Percentiles rank a stretch among this genome's conserved stretches.
phyloP scores from a whole-genome alignment of 2,888 invertebrate genomes.

The Hemistola chrysoprasaria region DNA sequence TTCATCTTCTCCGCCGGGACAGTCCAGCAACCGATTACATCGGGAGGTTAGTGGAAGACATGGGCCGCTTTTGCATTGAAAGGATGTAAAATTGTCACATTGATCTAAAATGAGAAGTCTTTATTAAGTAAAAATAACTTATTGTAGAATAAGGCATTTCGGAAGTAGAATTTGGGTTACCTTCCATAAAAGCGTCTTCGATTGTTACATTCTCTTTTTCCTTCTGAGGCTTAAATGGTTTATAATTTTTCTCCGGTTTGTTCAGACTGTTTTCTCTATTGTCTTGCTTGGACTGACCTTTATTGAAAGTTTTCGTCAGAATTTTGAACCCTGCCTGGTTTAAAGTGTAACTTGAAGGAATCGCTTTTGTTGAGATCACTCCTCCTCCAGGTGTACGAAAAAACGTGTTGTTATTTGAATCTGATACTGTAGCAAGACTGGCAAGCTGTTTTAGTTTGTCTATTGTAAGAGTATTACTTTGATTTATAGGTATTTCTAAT shows the following conservation, averaged over 20 bases:
- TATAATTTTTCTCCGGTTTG: slow-evolving; percentile 61
- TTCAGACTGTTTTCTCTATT: slow-evolving; percentile 55
- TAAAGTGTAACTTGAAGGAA: slow-evolving; percentile 82
- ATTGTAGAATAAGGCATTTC: too few relatives aligned
- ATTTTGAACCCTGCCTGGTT: slow-evolving; percentile 86
- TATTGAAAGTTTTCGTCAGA: slow-evolving; percentile 85
- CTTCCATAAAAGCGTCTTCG: slow-evolving; percentile 41
- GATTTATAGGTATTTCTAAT: slow-evolving; percentile 70
- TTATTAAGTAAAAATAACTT: too few relatives aligned
- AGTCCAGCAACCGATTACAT: slow-evolving; percentile 88
- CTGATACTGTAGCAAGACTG: slow-evolving; percentile 79
- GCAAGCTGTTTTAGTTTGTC: slow-evolving; percentile 80
- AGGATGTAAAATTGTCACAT: slow-evolving; percentile 74
- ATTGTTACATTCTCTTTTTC: slow-evolving; percentile 43
- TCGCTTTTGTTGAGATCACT: slow-evolving; percentile 83
- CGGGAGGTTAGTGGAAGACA: slow-evolving; percentile 85
- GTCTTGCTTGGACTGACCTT: slow-evolving; percentile 75
- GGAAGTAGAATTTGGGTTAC: slow-evolving; percentile 30
- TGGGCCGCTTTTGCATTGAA: slow-evolving; percentile 83
- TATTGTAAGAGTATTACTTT: slow-evolving; percentile 60
- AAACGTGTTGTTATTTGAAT: slow-evolving; percentile 75
- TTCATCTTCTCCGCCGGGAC: slow-evolving; percentile 87
- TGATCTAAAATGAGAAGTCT: slow-evolving; percentile 46
- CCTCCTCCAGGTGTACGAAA: slow-evolving; percentile 73
- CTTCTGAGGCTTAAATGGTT: slow-evolving; percentile 52